Evolutionary conservation across 1,140 invertebrate genomes (phyloP), one percentile per base, ranked within the genome.

Genomic region (Polypedilum vanderplanki): DNA sequence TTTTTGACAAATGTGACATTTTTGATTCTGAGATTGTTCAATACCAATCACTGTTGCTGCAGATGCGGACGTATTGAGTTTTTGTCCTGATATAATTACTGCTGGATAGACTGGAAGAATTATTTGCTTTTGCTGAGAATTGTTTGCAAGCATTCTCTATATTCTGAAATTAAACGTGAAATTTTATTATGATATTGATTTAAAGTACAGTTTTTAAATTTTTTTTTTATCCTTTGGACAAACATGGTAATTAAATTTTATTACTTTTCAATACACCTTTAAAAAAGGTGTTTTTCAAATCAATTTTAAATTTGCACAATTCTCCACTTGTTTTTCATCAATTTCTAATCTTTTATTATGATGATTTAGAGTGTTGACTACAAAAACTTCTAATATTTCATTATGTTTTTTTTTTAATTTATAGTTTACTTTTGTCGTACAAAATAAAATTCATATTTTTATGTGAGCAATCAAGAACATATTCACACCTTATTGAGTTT

Each of bases 1-100:
- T n/a, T 67, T 67, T 67, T 67, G 64, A 17, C 64, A 67, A 7
- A 67, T 8, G 18, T 67, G 64, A 67, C 64, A 67, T 18, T 20
- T 17, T 18, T 67, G n/a, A n/a, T n/a, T n/a, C n/a, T n/a, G n/a
- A 67, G n/a, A 7, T 20, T 67, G n/a, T 18, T 67, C 64, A 7
- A 67, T 67, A 17, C 64, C 64, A 15, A 67, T 67, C 7, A 67
- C 64, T 17, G 64, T 20, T n/a, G 64, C 9, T 10, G 41, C 15
- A 46, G 41, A 8, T 46, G 9, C 41, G 15, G 41, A 46, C 41
- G 41, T 46, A 46, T 46, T 46, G 15, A 46, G 9, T 46, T 46
- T 46, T 46, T 46, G 41, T 46, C 41, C 41, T 15, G 41, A 46
- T 46, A 46, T 46, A 46, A 46, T 46, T 15, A 46, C 41, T n/a